phyloP scores from a whole-genome alignment of 2,888 invertebrate species.

The Sesia apiformis region DNA sequence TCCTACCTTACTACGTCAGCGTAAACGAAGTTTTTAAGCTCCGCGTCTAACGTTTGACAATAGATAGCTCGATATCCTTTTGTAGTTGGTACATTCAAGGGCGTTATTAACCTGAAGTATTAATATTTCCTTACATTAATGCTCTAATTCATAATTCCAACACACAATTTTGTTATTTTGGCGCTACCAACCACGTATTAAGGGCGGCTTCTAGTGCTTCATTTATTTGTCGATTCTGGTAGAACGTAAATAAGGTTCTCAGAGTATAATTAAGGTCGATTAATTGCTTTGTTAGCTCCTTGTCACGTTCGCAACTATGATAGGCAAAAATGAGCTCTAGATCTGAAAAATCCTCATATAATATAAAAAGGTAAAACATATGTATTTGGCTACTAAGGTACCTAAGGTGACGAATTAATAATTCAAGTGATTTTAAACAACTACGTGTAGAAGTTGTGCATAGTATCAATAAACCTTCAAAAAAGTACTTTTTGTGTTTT shows the following conservation, averaged over 20 bases:
- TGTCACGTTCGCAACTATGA: slow-evolving; percentile 78
- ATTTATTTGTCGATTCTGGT: slow-evolving; percentile 60
- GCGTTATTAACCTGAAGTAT: slow-evolving; percentile 35
- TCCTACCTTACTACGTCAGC: slow-evolving; percentile 58
- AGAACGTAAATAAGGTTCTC: slow-evolving; percentile 78
- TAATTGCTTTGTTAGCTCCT: slow-evolving; percentile 77
- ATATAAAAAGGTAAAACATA: no score
- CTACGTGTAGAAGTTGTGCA: no score
- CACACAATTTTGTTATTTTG: slow-evolving; percentile 17
- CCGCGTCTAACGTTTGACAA: slow-evolving; percentile 68
- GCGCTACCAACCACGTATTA: slow-evolving; percentile 39
- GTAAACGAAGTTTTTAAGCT: slow-evolving; percentile 74
- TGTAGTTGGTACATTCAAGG: slow-evolving; percentile 25
- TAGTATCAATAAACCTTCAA: no score
- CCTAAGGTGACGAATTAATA: no score
- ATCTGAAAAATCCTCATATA: slow-evolving; percentile 37
- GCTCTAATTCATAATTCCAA: slow-evolving; percentile 6
- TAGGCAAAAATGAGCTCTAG: slow-evolving; percentile 77
- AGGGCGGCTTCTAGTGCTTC: slow-evolving; percentile 39
- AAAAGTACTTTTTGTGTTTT: no score
- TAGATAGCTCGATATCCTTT: slow-evolving; percentile 71
- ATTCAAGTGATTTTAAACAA: no score
- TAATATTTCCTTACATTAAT: not conserved
- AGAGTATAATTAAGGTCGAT: slow-evolving; percentile 80
- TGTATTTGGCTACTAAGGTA: no score